Evolutionary conservation across 2,888 invertebrate genomes (phyloP), one percentile per base, ranked within the genome.

Genomic region (Eulithis testata): DNA sequence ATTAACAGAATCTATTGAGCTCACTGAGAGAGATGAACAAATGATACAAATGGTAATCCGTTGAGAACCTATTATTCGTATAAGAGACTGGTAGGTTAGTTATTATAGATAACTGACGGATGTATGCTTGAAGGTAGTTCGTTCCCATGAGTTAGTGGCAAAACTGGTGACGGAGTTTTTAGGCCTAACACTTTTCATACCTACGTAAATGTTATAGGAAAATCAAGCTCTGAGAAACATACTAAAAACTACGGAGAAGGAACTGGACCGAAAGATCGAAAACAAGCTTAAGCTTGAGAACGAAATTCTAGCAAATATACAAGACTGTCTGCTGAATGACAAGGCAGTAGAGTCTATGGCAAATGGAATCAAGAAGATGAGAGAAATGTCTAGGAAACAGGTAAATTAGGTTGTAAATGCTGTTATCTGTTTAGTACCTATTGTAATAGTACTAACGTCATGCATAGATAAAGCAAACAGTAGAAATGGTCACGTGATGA

Each of bases 261-360:
- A 92, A 11, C 72, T 78, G 6, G 95, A 95, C 11, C 94, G 93
- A 65, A 87, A 94, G 56, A 73, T 77, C 0, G 86, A 84, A n/a
- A 87, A 90, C 54, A 96, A 96, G 79, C 76, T 91, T 11, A 87
- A 91, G 49, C 70, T 96, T 54, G 97, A 97, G 80, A 95, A 96
- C 65, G 88, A 94, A 52, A 95, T 96, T 40, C 79, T 96, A 6
- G 81, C 85, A 21, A 93, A 94, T 65, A 87, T 97, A 0, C 96
- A 96, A 76, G 95, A 96, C 11, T 95, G 96, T 76, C 82, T 96
- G 5, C 93, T 95, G 5, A 95, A 95, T 51, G 95, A 96, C 74
- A 96, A 96, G 77, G 95, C 95, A 0, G 94, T 95, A 4, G 86
- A 95, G 81, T 86, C 85, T 1, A 93, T 93, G 91, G 93, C 93